Evolutionary conservation across 2,797 vertebrate species (phyloP).

Genomic region (Falco peregrinus): DNA sequence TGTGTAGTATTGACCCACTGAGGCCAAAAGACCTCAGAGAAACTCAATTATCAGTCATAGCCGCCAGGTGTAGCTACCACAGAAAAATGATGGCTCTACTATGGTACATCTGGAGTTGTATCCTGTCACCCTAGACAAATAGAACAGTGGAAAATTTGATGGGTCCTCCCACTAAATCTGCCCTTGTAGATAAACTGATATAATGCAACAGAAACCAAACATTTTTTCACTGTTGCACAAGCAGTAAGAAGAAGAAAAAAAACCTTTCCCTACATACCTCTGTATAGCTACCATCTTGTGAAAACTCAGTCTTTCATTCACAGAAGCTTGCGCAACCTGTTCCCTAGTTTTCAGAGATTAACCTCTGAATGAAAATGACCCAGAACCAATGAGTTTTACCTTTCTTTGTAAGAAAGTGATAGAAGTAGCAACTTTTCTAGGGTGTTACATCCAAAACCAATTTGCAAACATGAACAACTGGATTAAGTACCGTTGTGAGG

Average conservation of each 20-base stretch:
- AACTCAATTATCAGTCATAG: neutral
- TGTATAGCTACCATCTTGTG: neutral
- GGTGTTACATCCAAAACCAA: neutral
- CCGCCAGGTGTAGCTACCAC: neutral
- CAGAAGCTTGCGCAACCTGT: neutral
- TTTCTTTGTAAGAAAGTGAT: neutral
- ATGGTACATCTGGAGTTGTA: neutral
- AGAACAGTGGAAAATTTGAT: neutral
- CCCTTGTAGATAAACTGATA: neutral
- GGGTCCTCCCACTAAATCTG: neutral
- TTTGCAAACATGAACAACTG: neutral
- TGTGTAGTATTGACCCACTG: neutral
- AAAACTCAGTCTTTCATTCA: neutral
- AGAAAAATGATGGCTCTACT: neutral
- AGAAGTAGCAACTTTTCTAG: neutral
- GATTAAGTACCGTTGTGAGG: neutral
- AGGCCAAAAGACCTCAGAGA: neutral
- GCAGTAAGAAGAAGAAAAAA: neutral
- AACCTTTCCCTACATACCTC: neutral
- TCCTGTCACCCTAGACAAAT: neutral
- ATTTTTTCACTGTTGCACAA: neutral
- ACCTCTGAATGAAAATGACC: neutral
- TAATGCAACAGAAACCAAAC: neutral
- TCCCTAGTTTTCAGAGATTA: neutral
- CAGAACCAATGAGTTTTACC: neutral